These are phyloP conservation scores for Erpetoichthys calabaricus DNA, from an alignment of 2,797 vertebrate species.

Conservation along the genomic window DNA sequence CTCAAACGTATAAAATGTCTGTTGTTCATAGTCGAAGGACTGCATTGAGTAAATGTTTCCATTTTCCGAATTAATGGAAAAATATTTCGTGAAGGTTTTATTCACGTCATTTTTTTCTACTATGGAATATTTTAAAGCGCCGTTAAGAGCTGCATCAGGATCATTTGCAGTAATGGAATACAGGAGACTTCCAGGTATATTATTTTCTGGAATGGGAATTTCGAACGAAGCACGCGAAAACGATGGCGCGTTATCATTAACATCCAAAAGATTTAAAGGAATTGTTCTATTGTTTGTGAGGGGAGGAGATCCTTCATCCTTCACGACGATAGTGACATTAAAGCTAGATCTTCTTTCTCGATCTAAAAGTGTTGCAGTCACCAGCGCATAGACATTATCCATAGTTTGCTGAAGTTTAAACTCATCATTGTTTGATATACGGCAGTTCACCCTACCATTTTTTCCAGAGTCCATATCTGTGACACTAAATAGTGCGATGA, in stretches of 20 bases:
- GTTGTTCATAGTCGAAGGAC: conserved; percentile 39
- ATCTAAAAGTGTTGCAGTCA: conserved; percentile 30
- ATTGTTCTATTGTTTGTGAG: conserved; percentile 35
- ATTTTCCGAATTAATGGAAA: conserved; percentile 41
- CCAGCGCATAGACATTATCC: conserved; percentile 40
- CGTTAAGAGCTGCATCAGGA: conserved; percentile 45
- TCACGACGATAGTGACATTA: conserved; percentile 24
- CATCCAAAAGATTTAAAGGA: conserved; percentile 40
- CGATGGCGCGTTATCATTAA: conserved; percentile 54
- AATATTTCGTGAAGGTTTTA: conserved; percentile 39
- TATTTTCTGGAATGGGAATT: conserved; percentile 40
- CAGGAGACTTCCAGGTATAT: conserved; percentile 37
- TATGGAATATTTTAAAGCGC: conserved; percentile 43
- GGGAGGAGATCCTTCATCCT: conserved; percentile 39
- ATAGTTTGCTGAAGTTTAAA: conserved; percentile 29
- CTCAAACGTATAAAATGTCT: conserved; percentile 37
- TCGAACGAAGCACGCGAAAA: too few species aligned
- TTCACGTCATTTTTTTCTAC: conserved; percentile 37
- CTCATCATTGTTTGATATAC: conserved; percentile 20
- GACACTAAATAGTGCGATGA: conserved; percentile 35
- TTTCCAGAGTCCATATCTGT: conserved; percentile 41
- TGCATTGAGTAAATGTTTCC: conserved; percentile 37
- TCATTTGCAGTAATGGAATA: conserved; percentile 35
- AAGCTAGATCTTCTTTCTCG: conserved; percentile 26
- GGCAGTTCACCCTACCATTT: conserved; percentile 31